Evolutionary conservation across 2,797 vertebrate species (phyloP).

Genomic region (Notamacropus eugenii): DNA sequence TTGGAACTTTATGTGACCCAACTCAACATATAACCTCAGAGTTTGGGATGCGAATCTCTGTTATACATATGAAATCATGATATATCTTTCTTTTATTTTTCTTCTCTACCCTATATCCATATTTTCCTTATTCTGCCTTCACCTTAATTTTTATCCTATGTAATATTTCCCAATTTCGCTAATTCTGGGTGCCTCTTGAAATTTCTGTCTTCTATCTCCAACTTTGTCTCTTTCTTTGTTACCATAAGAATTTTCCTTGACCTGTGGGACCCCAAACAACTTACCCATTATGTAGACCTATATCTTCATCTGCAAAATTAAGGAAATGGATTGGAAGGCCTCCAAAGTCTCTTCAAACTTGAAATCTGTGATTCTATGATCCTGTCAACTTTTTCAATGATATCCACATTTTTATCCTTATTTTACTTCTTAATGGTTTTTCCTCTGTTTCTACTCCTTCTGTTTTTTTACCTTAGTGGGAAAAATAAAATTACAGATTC

Average conservation of each 20-base stretch:
- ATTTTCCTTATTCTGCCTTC: neutral
- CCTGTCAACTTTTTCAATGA: neutral
- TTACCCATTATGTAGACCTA: slow-evolving; percentile 3
- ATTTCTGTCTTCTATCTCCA: neutral
- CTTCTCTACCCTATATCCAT: neutral
- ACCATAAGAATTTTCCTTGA: neutral
- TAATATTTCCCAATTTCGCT: no score
- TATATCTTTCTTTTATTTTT: neutral
- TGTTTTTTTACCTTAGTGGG: neutral
- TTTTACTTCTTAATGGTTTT: neutral
- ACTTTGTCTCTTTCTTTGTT: neutral
- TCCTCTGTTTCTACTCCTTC: neutral
- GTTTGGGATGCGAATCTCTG: neutral
- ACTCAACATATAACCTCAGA: neutral
- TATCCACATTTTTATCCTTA: neutral
- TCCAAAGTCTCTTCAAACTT: neutral
- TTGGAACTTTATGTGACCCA: neutral
- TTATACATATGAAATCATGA: neutral
- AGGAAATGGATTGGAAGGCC: neutral
- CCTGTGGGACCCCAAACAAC: neutral
- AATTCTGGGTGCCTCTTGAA: neutral
- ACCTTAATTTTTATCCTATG: neutral
- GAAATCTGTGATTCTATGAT: neutral
- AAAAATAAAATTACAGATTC: no score
- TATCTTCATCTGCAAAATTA: neutral